phyloP scores from a whole-genome alignment of 2,888 invertebrate species.

The Callinectes sapidus region DNA sequence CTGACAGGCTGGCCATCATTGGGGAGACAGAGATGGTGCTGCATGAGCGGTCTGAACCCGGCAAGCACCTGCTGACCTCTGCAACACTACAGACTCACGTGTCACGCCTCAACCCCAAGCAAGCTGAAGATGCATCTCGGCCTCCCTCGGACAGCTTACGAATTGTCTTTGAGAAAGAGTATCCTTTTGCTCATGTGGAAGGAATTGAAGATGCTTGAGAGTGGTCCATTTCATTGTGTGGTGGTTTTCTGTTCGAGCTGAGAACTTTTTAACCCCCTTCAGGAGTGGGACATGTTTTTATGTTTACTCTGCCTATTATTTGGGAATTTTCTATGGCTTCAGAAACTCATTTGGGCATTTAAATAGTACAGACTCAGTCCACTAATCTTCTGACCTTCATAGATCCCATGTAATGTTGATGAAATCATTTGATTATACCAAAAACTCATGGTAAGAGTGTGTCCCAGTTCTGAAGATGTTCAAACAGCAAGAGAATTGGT shows the following conservation, averaged over 20 bases:
- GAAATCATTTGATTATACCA: too few species aligned
- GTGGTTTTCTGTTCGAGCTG: not conserved
- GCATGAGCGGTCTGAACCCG: slow-evolving; percentile 77
- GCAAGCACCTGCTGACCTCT: slow-evolving; percentile 74
- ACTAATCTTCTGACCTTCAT: too few species aligned
- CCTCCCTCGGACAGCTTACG: slow-evolving; percentile 78
- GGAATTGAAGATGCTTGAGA: slow-evolving; percentile 43
- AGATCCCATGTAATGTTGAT: too few species aligned
- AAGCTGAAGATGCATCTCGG: slow-evolving; percentile 49
- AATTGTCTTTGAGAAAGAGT: slow-evolving; percentile 86
- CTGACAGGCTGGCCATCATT: slow-evolving; percentile 63
- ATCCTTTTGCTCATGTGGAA: slow-evolving; percentile 74
- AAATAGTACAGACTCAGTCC: too few species aligned
- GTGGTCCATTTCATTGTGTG: not conserved
- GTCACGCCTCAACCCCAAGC: slow-evolving; percentile 66
- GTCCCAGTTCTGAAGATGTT: too few species aligned
- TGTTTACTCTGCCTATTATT: too few species aligned
- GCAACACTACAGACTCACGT: slow-evolving; percentile 69
- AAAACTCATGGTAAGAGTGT: too few species aligned
- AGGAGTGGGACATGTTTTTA: too few species aligned
- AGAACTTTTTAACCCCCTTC: too few species aligned
- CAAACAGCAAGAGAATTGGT: not conserved
- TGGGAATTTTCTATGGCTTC: too few species aligned
- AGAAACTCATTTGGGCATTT: too few species aligned
- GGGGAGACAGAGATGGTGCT: slow-evolving; percentile 63